phyloP scores from a whole-genome alignment of 1,140 invertebrate species.

The Choristoneura fumiferana region DNA sequence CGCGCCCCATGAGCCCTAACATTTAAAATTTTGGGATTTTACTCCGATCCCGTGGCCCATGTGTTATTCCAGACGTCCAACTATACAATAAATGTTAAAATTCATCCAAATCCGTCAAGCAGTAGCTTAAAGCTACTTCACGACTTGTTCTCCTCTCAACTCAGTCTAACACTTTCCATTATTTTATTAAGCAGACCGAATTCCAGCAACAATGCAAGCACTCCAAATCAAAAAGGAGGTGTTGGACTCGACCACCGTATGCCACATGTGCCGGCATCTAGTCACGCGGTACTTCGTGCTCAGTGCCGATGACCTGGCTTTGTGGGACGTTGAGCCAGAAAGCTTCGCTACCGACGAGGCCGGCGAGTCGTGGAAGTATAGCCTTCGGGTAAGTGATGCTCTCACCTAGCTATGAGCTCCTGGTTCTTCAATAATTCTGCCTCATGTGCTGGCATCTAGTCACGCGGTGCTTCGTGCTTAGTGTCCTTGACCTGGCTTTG shows the following conservation, averaged over 20 bases:
- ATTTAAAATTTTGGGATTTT: too few species aligned
- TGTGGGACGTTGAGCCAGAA: conserved; percentile 96
- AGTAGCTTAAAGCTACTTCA: too few species aligned
- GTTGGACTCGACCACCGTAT: conserved; percentile 72
- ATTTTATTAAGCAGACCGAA: conserved; percentile 2
- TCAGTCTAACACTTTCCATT: conserved; percentile 7
- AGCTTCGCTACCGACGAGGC: conserved; percentile 92
- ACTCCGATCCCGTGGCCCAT: too few species aligned
- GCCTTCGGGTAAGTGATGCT: conserved; percentile 82
- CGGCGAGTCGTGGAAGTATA: conserved; percentile 96
- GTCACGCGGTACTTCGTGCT: conserved; percentile 94
- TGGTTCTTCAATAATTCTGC: too few species aligned
- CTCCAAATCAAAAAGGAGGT: conserved; percentile 81
- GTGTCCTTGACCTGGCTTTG: conserved; percentile 88
- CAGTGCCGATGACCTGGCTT: conserved; percentile 88
- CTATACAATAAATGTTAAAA: too few species aligned
- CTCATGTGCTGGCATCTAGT: conserved; percentile 92
- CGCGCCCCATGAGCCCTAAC: too few species aligned
- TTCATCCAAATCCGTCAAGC: too few species aligned
- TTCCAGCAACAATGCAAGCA: conserved; percentile 77
- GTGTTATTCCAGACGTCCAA: too few species aligned
- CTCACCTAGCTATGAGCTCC: conserved; percentile 6
- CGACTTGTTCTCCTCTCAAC: too few species aligned
- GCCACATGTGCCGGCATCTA: conserved; percentile 90
- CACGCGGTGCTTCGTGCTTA: conserved; percentile 92